Conservation (phyloP, 2,113 vertebrate genomes). For the Athene cunicularia region DNA sequence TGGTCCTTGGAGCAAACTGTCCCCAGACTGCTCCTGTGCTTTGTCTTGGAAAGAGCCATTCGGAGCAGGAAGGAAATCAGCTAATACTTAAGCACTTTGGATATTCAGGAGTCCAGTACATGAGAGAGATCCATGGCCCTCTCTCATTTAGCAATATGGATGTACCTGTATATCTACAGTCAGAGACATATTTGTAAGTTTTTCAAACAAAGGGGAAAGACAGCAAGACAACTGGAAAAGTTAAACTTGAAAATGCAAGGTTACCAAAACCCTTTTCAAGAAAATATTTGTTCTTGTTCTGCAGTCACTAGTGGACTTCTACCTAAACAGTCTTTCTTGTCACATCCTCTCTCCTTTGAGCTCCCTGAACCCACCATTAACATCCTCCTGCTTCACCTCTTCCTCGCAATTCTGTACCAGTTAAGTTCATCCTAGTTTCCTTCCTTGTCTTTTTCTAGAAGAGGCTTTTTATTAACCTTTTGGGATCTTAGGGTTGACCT, state of each 20-base stretch:
- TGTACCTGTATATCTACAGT: not conserved
- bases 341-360: not conserved
- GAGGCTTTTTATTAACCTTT: slow-evolving; percentile 32
- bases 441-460: not conserved
- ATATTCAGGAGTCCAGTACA: not conserved
- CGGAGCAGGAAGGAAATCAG: not conserved
- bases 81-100: not conserved
- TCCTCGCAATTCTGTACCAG: fast-evolving
- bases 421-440: not conserved
- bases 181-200: not conserved
- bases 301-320: not conserved
- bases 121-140: not conserved
- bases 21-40: not conserved
- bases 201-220: not conserved
- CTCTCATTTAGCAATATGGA: not conserved
- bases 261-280: not conserved
- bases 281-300: not conserved
- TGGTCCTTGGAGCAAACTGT: not conserved
- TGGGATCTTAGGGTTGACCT: not conserved
- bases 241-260: not conserved
- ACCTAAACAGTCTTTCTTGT: not conserved
- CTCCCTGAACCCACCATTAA: not conserved
- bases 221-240: not conserved
- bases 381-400: not conserved
- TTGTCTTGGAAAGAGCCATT: not conserved